phyloP scores from a whole-genome alignment of 2,113 vertebrate genomes.

The Clarias gariepinus region DNA sequence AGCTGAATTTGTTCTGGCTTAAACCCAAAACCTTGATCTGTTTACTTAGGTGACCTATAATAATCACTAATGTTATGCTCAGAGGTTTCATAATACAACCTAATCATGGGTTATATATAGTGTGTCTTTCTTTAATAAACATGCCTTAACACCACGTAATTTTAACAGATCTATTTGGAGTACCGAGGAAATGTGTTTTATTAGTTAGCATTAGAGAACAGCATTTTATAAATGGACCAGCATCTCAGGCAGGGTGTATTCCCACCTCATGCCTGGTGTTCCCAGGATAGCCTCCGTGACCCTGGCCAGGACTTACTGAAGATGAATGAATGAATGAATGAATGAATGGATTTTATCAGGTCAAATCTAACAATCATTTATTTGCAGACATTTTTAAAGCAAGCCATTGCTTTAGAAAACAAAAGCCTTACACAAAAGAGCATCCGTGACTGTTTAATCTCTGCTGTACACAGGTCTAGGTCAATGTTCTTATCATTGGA shows the following conservation, averaged over 20 bases:
- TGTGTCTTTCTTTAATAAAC: slow-evolving; percentile 39
- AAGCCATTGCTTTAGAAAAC: slow-evolving; percentile 6
- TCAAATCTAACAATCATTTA: neutral
- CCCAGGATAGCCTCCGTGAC: neutral
- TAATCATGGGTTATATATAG: slow-evolving; percentile 54
- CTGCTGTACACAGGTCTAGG: slow-evolving; percentile 40
- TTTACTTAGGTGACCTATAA: slow-evolving; percentile 26
- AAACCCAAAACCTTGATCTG: slow-evolving; percentile 33
- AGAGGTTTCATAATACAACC: slow-evolving; percentile 42
- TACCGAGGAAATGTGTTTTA: slow-evolving; percentile 30
- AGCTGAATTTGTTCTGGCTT: slow-evolving; percentile 35
- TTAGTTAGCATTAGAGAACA: neutral
- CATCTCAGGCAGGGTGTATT: neutral
- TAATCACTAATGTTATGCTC: slow-evolving; percentile 28
- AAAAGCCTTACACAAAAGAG: slow-evolving; percentile 27
- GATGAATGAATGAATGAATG: neutral
- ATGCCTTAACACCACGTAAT: slow-evolving; percentile 47
- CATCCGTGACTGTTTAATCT: slow-evolving; percentile 50
- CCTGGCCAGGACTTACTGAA: neutral
- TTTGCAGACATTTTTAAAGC: neutral
- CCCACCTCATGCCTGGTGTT: neutral
- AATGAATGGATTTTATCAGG: neutral
- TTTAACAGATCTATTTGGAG: slow-evolving; percentile 37
- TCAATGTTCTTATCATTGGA: slow-evolving; percentile 45
- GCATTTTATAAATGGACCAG: slow-evolving; percentile 8